phyloP scores from a whole-genome alignment of 2,888 invertebrate genomes.

The Eledone cirrhosa region DNA sequence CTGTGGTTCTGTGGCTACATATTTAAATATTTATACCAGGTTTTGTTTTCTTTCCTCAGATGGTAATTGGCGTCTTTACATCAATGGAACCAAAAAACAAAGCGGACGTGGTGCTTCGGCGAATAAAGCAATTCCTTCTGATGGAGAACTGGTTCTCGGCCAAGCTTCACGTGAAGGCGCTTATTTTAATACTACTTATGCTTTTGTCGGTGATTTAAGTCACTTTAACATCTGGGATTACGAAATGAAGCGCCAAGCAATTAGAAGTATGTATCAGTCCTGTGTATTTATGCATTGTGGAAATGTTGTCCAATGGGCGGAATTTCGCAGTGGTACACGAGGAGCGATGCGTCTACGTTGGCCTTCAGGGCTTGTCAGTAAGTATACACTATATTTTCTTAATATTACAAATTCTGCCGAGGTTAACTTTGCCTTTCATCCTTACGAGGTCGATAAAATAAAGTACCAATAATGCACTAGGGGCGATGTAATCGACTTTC shows the following conservation, averaged over 20 bases:
- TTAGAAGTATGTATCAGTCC: conserved; percentile 46
- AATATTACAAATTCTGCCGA: too few species aligned
- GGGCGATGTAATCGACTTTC: too few species aligned
- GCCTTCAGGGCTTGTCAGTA: conserved; percentile 62
- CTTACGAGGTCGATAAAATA: too few species aligned
- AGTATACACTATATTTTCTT: conserved; percentile 21
- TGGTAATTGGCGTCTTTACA: conserved; percentile 46
- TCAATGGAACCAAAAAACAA: conserved; percentile 39
- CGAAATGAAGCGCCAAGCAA: conserved; percentile 45
- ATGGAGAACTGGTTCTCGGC: conserved; percentile 63
- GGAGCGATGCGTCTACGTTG: conserved; percentile 64
- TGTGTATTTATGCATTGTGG: conserved; percentile 64
- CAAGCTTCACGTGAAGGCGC: conserved; percentile 49
- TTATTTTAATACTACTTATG: conserved; percentile 47
- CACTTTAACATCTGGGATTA: conserved; percentile 65
- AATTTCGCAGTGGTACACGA: conserved; percentile 65
- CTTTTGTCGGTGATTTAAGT: conserved; percentile 62
- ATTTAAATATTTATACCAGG: not conserved
- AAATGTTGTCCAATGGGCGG: conserved; percentile 66
- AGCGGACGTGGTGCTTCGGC: conserved; percentile 42
- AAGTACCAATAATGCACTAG: too few species aligned
- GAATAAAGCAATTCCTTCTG: conserved; percentile 50
- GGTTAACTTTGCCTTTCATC: too few species aligned
- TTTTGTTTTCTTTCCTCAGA: conserved; percentile 38
- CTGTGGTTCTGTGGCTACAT: not conserved